Percentiles rank a stretch among this genome's conserved stretches.
These are phyloP conservation scores for Pristiophorus japonicus DNA, from an alignment of 2,113 vertebrate genomes.

Conservation along the genomic window DNA sequence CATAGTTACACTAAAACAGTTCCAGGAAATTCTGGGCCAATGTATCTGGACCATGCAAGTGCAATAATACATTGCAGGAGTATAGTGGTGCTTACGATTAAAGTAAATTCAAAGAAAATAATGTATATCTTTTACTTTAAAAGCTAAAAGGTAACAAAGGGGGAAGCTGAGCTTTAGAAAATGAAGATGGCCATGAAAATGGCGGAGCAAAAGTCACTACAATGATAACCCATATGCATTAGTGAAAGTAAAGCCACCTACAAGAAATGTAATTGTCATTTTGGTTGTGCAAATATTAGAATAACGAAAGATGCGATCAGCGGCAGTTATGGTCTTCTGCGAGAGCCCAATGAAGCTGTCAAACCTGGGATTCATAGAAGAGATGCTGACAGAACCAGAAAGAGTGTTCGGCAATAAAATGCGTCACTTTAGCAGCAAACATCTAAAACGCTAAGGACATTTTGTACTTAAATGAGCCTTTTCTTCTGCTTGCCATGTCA, in stretches of 20 bases:
- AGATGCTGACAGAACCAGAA: conserved; percentile 3
- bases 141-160: not conserved
- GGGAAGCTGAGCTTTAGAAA: not conserved
- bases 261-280: not conserved
- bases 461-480: not conserved
- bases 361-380: not conserved
- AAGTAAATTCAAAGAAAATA: not conserved
- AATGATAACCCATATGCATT: not conserved
- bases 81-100: not conserved
- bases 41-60: not conserved
- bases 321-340: not conserved
- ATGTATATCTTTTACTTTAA: not conserved
- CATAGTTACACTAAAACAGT: not conserved
- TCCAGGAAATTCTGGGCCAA: not conserved
- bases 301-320: not conserved
- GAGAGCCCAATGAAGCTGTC: not conserved
- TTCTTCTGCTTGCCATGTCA: conserved; percentile 20
- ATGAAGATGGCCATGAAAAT: not conserved
- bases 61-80: not conserved
- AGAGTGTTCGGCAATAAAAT: not conserved
- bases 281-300: not conserved
- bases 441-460: conserved; percentile 6
- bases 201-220: not conserved
- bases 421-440: conserved; percentile 1
- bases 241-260: not conserved